A percentile compares a stretch with the other conserved stretches of the same genome.
These are phyloP conservation scores for Phenganax marumi DNA, from an alignment of 92 coral and sea anemone genomes.

Conservation along the genomic window DNA sequence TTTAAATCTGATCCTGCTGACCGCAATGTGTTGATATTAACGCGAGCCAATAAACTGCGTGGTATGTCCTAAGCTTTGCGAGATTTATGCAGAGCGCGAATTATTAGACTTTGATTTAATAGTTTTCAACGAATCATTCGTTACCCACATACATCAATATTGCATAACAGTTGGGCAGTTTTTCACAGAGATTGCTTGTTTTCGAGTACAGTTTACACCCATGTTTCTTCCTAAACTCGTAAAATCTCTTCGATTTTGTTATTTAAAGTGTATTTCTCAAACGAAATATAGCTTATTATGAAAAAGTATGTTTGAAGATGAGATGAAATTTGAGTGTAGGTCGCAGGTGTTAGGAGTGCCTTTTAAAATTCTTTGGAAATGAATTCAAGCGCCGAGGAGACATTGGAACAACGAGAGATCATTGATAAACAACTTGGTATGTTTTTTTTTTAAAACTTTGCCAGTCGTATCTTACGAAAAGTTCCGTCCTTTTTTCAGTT, in stretches of 20 bases:
- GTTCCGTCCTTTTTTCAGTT: not conserved
- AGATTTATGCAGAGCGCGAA: constrained; percentile 17
- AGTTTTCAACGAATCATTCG: constrained; percentile 19
- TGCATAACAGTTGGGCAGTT: constrained; percentile 24
- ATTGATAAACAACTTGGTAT: constrained; percentile 34
- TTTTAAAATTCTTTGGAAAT: not conserved
- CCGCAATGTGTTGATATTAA: constrained; percentile 21
- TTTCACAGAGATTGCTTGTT: not conserved
- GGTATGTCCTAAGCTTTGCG: not conserved
- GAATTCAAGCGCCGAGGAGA: constrained; percentile 22
- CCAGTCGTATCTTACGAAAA: not conserved
- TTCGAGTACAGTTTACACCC: not conserved
- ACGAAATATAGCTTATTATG: too few species aligned
- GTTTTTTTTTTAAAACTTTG: not conserved
- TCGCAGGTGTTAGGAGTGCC: constrained; percentile 32
- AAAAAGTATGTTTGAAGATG: not conserved
- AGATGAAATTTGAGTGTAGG: not conserved
- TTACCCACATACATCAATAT: constrained; percentile 27
- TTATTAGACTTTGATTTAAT: constrained; percentile 28
- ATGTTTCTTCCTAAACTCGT: not conserved
- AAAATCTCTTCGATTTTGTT: too few species aligned
- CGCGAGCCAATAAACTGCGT: constrained; percentile 18
- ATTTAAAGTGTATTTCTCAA: too few species aligned
- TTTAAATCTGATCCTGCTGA: constrained; percentile 24
- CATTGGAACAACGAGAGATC: not conserved